Evolutionary conservation across 2,888 invertebrate species (phyloP).

Genomic region (Timema podura): DNA sequence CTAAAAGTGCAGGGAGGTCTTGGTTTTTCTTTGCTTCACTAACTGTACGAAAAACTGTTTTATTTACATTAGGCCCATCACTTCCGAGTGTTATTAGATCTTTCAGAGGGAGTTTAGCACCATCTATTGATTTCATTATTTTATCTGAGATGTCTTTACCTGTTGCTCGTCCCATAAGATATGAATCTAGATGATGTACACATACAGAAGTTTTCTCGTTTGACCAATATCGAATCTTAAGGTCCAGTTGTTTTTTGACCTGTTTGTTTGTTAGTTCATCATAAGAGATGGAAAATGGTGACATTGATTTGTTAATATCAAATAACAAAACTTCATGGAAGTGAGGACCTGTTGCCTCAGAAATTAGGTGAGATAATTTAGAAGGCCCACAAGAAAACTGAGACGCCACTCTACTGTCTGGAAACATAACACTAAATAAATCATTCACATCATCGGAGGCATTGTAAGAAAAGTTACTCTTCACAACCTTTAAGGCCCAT

Average conservation of each 20-base stretch:
- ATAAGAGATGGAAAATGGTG: conserved; percentile 3
- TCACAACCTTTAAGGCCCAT: no score
- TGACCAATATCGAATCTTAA: background rate
- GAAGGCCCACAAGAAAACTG: no score
- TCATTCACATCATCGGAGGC: no score
- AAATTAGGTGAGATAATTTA: background rate
- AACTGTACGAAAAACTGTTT: background rate
- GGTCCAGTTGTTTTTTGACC: conserved; percentile 6
- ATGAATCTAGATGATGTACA: background rate
- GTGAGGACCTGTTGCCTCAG: conserved; percentile 1
- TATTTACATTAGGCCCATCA: conserved; percentile 6
- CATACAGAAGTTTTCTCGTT: background rate
- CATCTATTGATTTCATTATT: conserved; percentile 1
- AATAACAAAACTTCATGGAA: background rate
- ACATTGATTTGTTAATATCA: background rate
- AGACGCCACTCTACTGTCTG: no score
- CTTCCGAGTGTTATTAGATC: background rate
- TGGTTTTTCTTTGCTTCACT: no score
- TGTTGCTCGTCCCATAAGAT: background rate
- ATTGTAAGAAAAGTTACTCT: no score
- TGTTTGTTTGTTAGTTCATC: conserved; percentile 9
- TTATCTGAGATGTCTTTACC: background rate
- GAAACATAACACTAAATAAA: no score
- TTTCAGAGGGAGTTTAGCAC: background rate
- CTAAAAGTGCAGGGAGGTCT: no score